phyloP scores from a whole-genome alignment of 1,140 invertebrate species.

The Drosophila pruinosa region DNA sequence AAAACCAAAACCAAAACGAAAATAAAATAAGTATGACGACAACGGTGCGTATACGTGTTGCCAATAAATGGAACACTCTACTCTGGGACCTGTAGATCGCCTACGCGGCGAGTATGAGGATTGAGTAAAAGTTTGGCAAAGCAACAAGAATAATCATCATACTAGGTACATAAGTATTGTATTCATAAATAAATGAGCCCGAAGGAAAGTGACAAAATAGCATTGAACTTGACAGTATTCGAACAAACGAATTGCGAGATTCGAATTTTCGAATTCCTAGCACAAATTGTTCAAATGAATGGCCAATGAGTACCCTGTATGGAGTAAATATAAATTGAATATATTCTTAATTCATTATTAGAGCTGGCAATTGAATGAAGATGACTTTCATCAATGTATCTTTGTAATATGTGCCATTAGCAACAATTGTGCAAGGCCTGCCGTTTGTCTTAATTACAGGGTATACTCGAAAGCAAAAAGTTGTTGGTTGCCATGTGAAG shows the following conservation, averaged over 20 bases:
- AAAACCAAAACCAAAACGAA: constrained; percentile 8
- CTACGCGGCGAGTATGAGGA: constrained; percentile 13
- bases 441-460: background rate
- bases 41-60: constrained; percentile 44
- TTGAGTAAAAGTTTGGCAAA: constrained; percentile 15
- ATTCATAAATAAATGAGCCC: constrained; percentile 15
- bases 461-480: background rate
- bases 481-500: background rate
- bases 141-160: constrained; percentile 6
- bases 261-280: background rate
- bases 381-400: too few species aligned
- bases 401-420: background rate
- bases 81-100: background rate
- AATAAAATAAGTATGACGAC: constrained; percentile 31
- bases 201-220: constrained; percentile 2
- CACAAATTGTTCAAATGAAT: background rate
- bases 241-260: background rate
- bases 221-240: constrained; percentile 33
- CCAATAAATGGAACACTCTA: constrained; percentile 21
- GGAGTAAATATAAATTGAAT: background rate
- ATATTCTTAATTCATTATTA: too few species aligned
- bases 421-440: too few species aligned
- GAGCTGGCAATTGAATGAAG: too few species aligned
- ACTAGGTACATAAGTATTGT: background rate
- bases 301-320: background rate